Percentiles rank a stretch among this genome's conserved stretches.
Evolutionary conservation across 2,888 invertebrate genomes (phyloP).

Genomic region (Euzophera pinguis): DNA sequence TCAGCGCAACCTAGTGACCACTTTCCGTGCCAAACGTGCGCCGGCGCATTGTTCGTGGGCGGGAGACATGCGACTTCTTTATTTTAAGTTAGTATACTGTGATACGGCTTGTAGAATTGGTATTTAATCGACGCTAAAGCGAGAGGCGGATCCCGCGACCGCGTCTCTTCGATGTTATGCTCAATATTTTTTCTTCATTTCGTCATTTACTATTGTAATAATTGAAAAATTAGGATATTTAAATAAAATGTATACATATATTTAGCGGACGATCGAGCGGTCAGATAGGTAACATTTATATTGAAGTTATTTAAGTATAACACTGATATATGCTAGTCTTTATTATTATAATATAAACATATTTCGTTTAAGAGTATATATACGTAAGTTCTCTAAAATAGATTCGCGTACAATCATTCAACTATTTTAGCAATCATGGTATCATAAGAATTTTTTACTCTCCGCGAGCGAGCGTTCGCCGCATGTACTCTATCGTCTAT

Average conservation of each 20-base stretch:
- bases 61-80: slow-evolving; percentile 10
- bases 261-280: slow-evolving; percentile 12
- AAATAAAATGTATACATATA: slow-evolving; percentile 31
- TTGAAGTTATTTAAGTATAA: slow-evolving; percentile 51
- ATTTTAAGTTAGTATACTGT: slow-evolving; percentile 72
- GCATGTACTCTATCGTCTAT: slow-evolving; percentile 4
- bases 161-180: slow-evolving; percentile 42
- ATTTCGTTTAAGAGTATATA: slow-evolving; percentile 49
- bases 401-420: slow-evolving; percentile 43
- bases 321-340: slow-evolving; percentile 77
- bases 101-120: slow-evolving; percentile 68
- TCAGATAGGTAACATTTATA: slow-evolving; percentile 42
- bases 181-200: slow-evolving; percentile 55
- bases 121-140: slow-evolving; percentile 28
- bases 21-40: slow-evolving; percentile 23
- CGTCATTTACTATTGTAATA: slow-evolving; percentile 35
- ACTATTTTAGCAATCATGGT: slow-evolving; percentile 55
- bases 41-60: slow-evolving; percentile 4
- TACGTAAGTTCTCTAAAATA: slow-evolving; percentile 57
- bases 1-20: background rate
- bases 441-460: slow-evolving; percentile 48
- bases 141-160: background rate
- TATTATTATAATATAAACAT: slow-evolving; percentile 58
- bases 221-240: slow-evolving; percentile 41
- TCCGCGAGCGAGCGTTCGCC: slow-evolving; percentile 19